Percentiles rank a stretch among this genome's conserved stretches.
These are phyloP conservation scores for Melieria picta DNA, from an alignment of 2,888 invertebrate species.

Conservation along the genomic window DNA sequence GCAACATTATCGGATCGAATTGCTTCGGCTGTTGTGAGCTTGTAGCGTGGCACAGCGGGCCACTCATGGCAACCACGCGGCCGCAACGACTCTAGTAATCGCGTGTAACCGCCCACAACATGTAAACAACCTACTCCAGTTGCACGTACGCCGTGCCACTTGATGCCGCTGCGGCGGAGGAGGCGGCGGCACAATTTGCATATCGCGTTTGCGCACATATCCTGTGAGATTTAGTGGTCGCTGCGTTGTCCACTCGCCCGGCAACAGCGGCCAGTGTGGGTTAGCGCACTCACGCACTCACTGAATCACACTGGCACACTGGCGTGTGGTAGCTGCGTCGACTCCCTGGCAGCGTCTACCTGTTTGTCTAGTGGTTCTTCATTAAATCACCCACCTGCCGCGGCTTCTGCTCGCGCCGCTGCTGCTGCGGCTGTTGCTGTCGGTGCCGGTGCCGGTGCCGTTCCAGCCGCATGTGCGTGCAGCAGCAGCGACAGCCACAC, in stretches of 20 bases:
- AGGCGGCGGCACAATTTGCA: slow-evolving; percentile 26
- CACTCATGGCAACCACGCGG: slow-evolving; percentile 3
- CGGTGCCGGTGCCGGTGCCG: slow-evolving; percentile 1
- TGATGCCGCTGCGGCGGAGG: slow-evolving; percentile 13
- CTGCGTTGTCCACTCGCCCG: slow-evolving; percentile 11
- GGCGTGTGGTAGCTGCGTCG: slow-evolving; percentile 1
- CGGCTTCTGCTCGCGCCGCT: slow-evolving; percentile 41
- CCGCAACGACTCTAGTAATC: slow-evolving; percentile 37
- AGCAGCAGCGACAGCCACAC: neutral
- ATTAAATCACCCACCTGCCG: slow-evolving; percentile 52
- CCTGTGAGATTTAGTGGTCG: slow-evolving; percentile 36
- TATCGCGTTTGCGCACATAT: slow-evolving; percentile 31
- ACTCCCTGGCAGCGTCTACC: slow-evolving; percentile 4
- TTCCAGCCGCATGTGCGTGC: slow-evolving; percentile 9
- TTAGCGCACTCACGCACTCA: slow-evolving; percentile 23
- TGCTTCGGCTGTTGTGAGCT: neutral
- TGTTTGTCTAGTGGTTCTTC: slow-evolving; percentile 32
- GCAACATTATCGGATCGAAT: slow-evolving; percentile 7
- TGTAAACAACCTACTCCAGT: slow-evolving; percentile 33
- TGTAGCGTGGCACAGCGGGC: slow-evolving; percentile 21
- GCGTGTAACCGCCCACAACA: slow-evolving; percentile 49
- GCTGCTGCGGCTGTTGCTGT: slow-evolving; percentile 21
- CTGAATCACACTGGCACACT: slow-evolving; percentile 5
- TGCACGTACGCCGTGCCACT: slow-evolving; percentile 1
- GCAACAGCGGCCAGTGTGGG: slow-evolving; percentile 26